Evolutionary conservation across 2,888 invertebrate genomes (phyloP), one percentile per base, ranked within the genome.

Genomic region (Litoditis marina): DNA sequence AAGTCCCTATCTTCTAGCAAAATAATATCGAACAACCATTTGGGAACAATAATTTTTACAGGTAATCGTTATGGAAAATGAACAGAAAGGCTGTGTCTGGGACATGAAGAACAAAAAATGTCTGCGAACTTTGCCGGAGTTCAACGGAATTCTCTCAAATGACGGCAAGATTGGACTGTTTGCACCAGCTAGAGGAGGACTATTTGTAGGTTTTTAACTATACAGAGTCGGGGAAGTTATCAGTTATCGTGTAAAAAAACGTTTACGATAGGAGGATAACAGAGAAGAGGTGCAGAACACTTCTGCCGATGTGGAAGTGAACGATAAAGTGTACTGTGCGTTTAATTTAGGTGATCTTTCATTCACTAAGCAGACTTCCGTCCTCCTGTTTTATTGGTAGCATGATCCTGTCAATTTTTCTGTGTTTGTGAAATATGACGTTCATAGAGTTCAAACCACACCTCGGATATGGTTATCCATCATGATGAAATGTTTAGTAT

Each of bases 171-270:
- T 89, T 73, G 96, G 95, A 0, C 86, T 96, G 0, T 94, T 91
- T 82, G 94, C 96, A 0, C 95, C 96, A 0, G 85, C 80, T 49
- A 88, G 94, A 56, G 96, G 96, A 0, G 96, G 96, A 0, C 85
- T 96, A 1, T 94, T 96, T 56, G 79, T 79, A 28, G 69, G 68
- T 60, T 46, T 51, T 32, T 1, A 28, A 27, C 6, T 47, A n/a
- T n/a, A n/a, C n/a, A n/a, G n/a, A n/a, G n/a, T n/a, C n/a, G n/a
- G n/a, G n/a, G n/a, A n/a, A n/a, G n/a, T n/a, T 19, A 42, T 47
- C n/a, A 47, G 16, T 8, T 4, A 8, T 5, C 16, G 27, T 19
- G 8, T 31, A 42, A 42, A 42, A n/a, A 42, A 42, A 4, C 42
- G 5, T 42, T 42, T n/a, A 42, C 13, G 22, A 25, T 28, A 6